Evolutionary conservation across 1,140 invertebrate genomes (phyloP).

Genomic region (Mya arenaria): DNA sequence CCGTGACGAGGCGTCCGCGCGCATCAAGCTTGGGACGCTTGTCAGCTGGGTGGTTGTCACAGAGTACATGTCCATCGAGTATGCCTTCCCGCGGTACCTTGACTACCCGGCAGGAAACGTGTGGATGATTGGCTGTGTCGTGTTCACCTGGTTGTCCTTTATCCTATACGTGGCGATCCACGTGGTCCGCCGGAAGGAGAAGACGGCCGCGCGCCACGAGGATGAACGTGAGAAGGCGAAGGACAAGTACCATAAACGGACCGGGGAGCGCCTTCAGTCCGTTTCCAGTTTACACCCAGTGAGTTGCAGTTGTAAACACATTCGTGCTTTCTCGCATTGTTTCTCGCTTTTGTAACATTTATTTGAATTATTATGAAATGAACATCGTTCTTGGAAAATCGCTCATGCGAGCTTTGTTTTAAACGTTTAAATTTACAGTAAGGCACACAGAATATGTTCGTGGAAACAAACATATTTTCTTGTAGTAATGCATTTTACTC

Average conservation of each 20-base stretch:
- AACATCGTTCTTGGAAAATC: neutral
- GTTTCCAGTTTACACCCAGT: slow-evolving; percentile 5
- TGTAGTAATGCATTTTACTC: neutral
- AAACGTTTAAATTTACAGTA: neutral
- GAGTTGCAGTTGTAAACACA: neutral
- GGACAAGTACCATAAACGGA: neutral
- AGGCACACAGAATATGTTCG: neutral
- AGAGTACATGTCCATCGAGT: neutral
- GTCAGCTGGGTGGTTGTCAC: slow-evolving; percentile 15
- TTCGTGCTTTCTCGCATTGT: neutral
- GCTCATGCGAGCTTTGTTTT: neutral
- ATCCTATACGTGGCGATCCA: slow-evolving; percentile 19
- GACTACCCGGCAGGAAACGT: slow-evolving; percentile 15
- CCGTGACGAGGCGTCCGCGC: slow-evolving; percentile 5
- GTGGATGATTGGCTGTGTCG: slow-evolving; percentile 8
- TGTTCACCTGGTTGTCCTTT: slow-evolving; percentile 23
- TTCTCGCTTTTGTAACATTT: neutral
- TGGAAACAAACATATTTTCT: neutral
- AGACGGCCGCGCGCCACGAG: neutral
- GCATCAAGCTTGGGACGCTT: slow-evolving; percentile 29
- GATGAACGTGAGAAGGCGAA: slow-evolving; percentile 4
- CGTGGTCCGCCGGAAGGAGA: slow-evolving; percentile 15
- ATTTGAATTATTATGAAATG: neutral
- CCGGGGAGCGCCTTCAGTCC: neutral
- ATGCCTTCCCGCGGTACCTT: slow-evolving; percentile 1